Percentiles rank a stretch among this genome's conserved stretches.
phyloP scores from a whole-genome alignment of 2,888 invertebrate genomes.

The Hemicrepidius hirtus region DNA sequence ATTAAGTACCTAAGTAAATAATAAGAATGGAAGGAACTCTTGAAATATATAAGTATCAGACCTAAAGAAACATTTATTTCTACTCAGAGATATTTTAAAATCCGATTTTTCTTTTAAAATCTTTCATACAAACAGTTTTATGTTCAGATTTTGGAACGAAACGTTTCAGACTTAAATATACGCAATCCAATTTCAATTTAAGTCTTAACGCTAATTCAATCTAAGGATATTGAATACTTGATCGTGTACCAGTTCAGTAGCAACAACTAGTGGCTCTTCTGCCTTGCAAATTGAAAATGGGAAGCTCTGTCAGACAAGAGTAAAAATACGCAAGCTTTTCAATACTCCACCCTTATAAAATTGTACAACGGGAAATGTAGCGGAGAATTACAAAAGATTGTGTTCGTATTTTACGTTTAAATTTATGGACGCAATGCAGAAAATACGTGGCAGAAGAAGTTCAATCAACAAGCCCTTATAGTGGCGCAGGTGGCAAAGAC shows the following conservation, averaged over 20 bases:
- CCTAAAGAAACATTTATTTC: too few species aligned
- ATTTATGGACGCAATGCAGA: background rate
- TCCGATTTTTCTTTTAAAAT: too few species aligned
- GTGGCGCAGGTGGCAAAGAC: background rate
- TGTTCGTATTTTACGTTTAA: background rate
- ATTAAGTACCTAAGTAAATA: too few species aligned
- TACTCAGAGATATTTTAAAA: too few species aligned
- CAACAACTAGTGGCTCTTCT: background rate
- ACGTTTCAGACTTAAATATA: background rate
- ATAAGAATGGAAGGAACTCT: too few species aligned
- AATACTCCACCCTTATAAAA: background rate
- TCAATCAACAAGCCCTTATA: background rate
- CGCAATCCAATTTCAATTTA: slow-evolving; percentile 7
- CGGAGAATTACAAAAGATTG: background rate
- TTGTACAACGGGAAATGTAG: background rate
- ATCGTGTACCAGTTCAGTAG: background rate
- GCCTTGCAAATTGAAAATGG: slow-evolving; percentile 7
- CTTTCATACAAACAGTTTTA: too few species aligned
- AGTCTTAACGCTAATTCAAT: slow-evolving; percentile 9
- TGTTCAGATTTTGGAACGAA: too few species aligned
- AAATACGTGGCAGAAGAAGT: background rate
- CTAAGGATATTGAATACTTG: slow-evolving; percentile 7
- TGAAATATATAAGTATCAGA: too few species aligned
- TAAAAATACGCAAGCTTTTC: background rate
- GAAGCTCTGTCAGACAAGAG: background rate